Conservation (phyloP, 2,113 vertebrate genomes). For the Carlito syrichta region DNA sequence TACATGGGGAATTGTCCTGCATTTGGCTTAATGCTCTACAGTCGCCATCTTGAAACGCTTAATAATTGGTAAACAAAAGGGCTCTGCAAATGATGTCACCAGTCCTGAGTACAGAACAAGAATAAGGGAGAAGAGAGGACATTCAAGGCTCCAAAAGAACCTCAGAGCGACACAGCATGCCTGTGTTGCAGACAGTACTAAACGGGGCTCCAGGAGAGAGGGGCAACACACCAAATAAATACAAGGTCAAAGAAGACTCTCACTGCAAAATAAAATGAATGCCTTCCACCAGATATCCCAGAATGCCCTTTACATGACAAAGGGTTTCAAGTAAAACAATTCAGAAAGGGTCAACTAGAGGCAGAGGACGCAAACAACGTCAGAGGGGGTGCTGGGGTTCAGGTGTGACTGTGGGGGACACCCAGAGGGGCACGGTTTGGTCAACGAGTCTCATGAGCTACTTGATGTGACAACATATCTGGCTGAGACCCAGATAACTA, state of each 20-base stretch:
- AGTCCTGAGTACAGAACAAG: constrained; percentile 37
- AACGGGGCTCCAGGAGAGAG: background rate
- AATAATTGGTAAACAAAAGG: background rate
- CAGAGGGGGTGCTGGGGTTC: background rate
- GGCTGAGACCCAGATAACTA: background rate
- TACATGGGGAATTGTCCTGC: background rate
- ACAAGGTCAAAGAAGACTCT: background rate
- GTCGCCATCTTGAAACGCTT: background rate
- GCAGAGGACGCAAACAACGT: constrained; percentile 17
- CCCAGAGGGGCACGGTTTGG: background rate
- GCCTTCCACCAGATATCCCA: background rate
- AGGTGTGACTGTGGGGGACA: background rate
- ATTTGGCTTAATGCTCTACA: constrained; percentile 1
- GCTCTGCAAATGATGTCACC: background rate
- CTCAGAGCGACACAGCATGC: background rate
- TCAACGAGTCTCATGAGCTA: background rate
- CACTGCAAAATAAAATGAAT: constrained; percentile 9
- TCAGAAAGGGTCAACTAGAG: background rate
- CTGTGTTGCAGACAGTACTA: constrained; percentile 2
- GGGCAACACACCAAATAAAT: background rate
- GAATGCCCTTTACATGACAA: background rate
- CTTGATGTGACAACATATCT: constrained; percentile 43
- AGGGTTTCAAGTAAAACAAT: constrained; percentile 59
- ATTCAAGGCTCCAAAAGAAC: constrained; percentile 18
- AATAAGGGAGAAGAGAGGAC: background rate